Evolutionary conservation across 2,888 invertebrate species (phyloP).

Genomic region (Drosophila buzzatii): DNA sequence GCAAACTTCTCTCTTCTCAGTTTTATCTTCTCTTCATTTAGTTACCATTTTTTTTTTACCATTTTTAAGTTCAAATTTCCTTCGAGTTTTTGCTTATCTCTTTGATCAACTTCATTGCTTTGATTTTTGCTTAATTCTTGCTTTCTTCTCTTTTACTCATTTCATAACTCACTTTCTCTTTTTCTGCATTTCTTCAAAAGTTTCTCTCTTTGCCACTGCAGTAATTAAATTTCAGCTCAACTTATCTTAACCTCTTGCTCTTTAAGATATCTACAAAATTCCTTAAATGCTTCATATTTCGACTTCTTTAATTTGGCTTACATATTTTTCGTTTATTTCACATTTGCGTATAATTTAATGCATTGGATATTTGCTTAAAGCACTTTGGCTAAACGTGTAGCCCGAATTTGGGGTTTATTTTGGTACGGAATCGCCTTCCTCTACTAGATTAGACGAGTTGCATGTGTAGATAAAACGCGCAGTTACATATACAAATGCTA

Average conservation of each 20-base stretch:
- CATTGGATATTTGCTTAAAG: constrained; percentile 19
- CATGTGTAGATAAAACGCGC: constrained; percentile 31
- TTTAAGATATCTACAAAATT: background rate
- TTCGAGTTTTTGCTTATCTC: background rate
- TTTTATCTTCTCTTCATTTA: background rate
- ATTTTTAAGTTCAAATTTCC: background rate
- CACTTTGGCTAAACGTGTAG: constrained; percentile 3
- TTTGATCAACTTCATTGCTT: background rate
- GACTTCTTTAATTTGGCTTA: background rate
- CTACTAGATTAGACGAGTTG: constrained; percentile 31
- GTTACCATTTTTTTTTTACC: background rate
- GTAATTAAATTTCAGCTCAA: background rate
- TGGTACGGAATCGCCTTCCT: background rate
- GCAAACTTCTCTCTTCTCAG: background rate
- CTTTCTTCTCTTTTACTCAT: background rate
- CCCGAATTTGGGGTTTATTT: background rate
- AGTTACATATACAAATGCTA: constrained; percentile 11
- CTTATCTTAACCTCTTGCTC: background rate
- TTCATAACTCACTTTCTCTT: background rate
- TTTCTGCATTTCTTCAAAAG: background rate
- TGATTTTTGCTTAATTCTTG: background rate
- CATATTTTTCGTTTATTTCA: background rate
- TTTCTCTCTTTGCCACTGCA: background rate
- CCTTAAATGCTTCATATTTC: background rate
- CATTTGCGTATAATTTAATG: constrained; percentile 2